phyloP scores from a whole-genome alignment of 2,888 invertebrate species.

The Acleris emargana region DNA sequence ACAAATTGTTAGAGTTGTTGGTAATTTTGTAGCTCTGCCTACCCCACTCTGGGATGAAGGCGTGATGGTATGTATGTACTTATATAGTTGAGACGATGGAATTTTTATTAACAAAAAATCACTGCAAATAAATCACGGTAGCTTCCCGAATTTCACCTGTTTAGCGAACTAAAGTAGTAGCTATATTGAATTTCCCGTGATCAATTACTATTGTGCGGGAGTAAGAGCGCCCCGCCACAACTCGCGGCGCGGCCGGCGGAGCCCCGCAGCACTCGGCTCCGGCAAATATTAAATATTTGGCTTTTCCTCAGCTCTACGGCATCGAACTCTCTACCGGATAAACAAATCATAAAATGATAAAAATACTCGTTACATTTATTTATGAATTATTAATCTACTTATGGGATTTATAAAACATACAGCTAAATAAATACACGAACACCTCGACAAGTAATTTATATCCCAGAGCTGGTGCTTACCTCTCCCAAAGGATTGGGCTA shows the following conservation, averaged over 20 bases:
- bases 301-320: background rate
- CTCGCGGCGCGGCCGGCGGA: constrained; percentile 9
- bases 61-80: too few relatives aligned
- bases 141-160: background rate
- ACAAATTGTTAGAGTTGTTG: too few relatives aligned
- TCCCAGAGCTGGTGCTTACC: too few relatives aligned
- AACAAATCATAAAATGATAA: background rate
- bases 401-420: too few relatives aligned
- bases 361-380: background rate
- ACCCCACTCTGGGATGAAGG: too few relatives aligned
- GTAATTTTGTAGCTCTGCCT: too few relatives aligned
- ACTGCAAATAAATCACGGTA: background rate
- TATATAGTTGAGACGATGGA: too few relatives aligned
- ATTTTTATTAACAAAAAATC: background rate
- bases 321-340: background rate
- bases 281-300: constrained; percentile 11
- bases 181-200: constrained; percentile 22
- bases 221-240: constrained; percentile 13
- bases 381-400: too few relatives aligned
- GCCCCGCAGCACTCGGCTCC: background rate
- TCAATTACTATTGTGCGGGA: constrained; percentile 25
- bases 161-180: constrained; percentile 6
- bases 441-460: too few relatives aligned
- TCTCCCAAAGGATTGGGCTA: too few relatives aligned
- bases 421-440: too few relatives aligned